A percentile compares a stretch with the other conserved stretches of the same genome.
phyloP scores from a whole-genome alignment of 2,797 vertebrate genomes.

The Rhinella marina region DNA sequence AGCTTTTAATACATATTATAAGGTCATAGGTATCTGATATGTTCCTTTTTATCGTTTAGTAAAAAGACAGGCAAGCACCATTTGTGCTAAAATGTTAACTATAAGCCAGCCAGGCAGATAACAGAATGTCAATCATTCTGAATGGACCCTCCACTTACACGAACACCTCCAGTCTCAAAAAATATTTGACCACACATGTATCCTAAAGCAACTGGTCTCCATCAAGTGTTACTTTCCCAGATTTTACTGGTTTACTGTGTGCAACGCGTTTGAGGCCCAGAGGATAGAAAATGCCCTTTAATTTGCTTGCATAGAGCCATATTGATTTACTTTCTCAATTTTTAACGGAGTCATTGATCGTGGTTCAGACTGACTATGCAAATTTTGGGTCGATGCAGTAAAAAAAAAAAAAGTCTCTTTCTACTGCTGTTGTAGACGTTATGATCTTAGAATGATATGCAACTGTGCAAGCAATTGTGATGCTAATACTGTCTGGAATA shows the following conservation, averaged over 20 bases:
- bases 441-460: not conserved
- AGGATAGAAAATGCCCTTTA: conserved; percentile 68
- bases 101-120: conserved; percentile 34
- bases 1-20: conserved; percentile 18
- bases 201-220: not conserved
- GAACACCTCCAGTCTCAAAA: not conserved
- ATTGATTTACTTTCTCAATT: conserved; percentile 75
- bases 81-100: conserved; percentile 21
- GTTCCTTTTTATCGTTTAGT: conserved; percentile 41
- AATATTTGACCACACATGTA: not conserved
- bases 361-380: conserved; percentile 72
- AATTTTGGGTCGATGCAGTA: conserved; percentile 67
- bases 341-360: conserved; percentile 75
- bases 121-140: conserved; percentile 10
- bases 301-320: conserved; percentile 68
- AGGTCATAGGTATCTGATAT: conserved; percentile 20
- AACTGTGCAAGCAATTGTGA: conserved; percentile 21
- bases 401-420: conserved; percentile 14
- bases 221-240: not conserved
- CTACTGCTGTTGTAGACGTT: not conserved
- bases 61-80: conserved; percentile 35
- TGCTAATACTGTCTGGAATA: not conserved
- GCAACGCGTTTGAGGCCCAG: conserved; percentile 73
- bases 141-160: not conserved
- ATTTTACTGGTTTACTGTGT: conserved; percentile 54